Percentiles rank a stretch among this genome's conserved stretches.
Conservation (phyloP, 2,113 vertebrate genomes). For the Syngnathus floridae region DNA sequence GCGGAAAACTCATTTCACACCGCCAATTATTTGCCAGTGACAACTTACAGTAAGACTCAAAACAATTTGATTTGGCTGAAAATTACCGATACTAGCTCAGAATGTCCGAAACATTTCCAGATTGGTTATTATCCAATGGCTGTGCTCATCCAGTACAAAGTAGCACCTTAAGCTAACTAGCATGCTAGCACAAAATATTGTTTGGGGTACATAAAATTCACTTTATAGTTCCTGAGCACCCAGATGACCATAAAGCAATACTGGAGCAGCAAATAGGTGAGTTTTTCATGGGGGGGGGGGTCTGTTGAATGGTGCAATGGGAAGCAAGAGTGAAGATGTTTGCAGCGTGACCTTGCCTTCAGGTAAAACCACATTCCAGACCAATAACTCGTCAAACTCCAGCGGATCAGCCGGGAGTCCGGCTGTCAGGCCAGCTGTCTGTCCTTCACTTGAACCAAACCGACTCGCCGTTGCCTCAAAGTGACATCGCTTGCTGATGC, state of each 20-base stretch:
- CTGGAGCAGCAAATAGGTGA: neutral
- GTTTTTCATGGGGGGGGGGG: neutral
- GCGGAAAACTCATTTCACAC: neutral
- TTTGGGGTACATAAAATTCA: no score
- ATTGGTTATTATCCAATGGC: no score
- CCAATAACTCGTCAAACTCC: conserved; percentile 27
- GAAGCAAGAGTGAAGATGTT: neutral
- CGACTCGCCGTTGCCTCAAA: neutral
- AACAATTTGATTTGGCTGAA: neutral
- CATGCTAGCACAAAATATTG: no score
- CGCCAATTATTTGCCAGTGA: no score
- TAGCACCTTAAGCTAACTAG: no score
- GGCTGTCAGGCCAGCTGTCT: conserved; percentile 10
- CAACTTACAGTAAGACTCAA: no score
- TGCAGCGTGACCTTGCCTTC: conserved; percentile 15
- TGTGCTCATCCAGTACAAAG: no score
- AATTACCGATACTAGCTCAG: neutral
- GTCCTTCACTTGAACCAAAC: conserved; percentile 1
- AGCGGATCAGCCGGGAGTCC: conserved; percentile 11
- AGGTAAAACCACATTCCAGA: conserved; percentile 34
- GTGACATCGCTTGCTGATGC: neutral
- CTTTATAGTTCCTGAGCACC: no score
- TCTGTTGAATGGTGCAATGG: neutral
- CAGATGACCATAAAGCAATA: neutral
- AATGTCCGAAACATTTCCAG: no score